Evolutionary conservation across 1,140 invertebrate species (phyloP).

Genomic region (Cyphomyrmex costatus): DNA sequence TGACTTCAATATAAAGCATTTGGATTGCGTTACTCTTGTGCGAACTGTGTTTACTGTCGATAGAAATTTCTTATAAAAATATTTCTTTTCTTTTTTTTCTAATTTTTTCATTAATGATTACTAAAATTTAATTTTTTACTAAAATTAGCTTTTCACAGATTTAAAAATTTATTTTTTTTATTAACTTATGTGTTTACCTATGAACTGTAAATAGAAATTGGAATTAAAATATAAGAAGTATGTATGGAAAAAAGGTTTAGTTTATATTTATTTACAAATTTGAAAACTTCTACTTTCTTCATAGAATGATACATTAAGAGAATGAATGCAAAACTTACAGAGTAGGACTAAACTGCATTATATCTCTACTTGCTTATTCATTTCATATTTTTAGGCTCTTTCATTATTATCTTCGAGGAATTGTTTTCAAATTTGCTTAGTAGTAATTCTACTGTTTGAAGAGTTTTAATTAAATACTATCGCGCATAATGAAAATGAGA

Average conservation of each 20-base stretch:
- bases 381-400: not conserved
- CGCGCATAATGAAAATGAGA: not conserved
- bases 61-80: conserved; percentile 34
- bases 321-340: not conserved
- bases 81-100: not conserved
- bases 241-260: not conserved
- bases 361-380: not conserved
- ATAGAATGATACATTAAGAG: not conserved
- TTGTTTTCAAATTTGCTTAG: not conserved
- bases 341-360: not conserved
- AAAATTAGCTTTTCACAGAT: not conserved
- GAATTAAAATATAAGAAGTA: not conserved
- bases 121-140: not conserved
- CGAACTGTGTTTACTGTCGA: conserved; percentile 33
- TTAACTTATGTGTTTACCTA: not conserved
- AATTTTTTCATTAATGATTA: not conserved
- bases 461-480: conserved; percentile 34
- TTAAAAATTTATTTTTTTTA: conserved; percentile 1
- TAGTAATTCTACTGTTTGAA: not conserved
- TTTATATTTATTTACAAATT: conserved; percentile 48
- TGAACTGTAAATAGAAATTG: not conserved
- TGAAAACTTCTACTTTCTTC: conserved; percentile 2
- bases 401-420: not conserved
- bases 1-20: conserved; percentile 32
- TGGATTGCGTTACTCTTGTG: not conserved